These are phyloP conservation scores for Bembecia ichneumoniformis DNA, from an alignment of 2,888 invertebrate genomes.

Conservation along the genomic window DNA sequence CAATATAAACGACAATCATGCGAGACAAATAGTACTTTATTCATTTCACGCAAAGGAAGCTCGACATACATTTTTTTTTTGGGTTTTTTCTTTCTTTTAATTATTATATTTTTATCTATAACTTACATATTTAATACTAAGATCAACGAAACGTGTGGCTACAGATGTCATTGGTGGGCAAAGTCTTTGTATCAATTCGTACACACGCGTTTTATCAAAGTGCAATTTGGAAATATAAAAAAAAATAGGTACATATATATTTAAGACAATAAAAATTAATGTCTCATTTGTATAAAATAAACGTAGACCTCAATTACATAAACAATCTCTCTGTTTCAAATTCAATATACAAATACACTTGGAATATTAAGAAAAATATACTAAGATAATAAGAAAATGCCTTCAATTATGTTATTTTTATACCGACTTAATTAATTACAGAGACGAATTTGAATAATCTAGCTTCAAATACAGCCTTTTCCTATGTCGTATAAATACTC, in stretches of 20 bases:
- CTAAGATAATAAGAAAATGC: too few species aligned
- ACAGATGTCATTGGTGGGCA: slow-evolving; percentile 68
- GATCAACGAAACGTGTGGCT: slow-evolving; percentile 64
- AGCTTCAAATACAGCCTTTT: not conserved
- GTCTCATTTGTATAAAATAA: not conserved
- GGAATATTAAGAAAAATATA: too few species aligned
- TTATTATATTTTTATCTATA: slow-evolving; percentile 58
- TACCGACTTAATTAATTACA: too few species aligned
- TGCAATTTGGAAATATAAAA: slow-evolving; percentile 30
- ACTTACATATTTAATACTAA: slow-evolving; percentile 70
- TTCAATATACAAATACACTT: not conserved
- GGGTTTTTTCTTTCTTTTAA: slow-evolving; percentile 38
- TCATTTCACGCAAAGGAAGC: slow-evolving; percentile 55
- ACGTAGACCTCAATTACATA: not conserved
- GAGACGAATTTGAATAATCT: not conserved
- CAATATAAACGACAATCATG: slow-evolving; percentile 30
- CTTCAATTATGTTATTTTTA: too few species aligned
- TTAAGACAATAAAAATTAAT: too few species aligned
- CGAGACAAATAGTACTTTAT: slow-evolving; percentile 17
- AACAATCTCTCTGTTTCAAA: not conserved
- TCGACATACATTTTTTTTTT: slow-evolving; percentile 42
- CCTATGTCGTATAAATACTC: not conserved
- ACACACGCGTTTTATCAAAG: slow-evolving; percentile 42
- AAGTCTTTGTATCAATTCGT: slow-evolving; percentile 49
- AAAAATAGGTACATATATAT: slow-evolving; percentile 2